Percentiles rank a stretch among this genome's conserved stretches.
These are phyloP conservation scores for Athrips mouffetella DNA, from an alignment of 2,888 invertebrate genomes.

Conservation along the genomic window DNA sequence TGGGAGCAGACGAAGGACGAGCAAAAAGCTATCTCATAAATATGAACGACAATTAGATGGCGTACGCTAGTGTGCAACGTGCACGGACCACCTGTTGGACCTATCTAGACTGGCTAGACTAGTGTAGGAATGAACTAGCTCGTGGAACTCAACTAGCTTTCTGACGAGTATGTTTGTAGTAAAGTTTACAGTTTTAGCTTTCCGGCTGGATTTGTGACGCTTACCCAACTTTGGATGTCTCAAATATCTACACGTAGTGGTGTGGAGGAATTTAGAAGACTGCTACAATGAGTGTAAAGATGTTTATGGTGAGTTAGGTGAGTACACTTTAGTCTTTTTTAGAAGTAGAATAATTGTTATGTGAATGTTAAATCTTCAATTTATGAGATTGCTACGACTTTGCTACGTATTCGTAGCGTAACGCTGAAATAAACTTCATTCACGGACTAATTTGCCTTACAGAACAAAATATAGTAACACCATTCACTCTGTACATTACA, in stretches of 20 bases:
- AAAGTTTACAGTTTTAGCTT: slow-evolving; percentile 2
- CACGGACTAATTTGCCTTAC: too few relatives aligned
- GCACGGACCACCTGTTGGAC: slow-evolving; percentile 48
- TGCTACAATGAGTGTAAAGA: not conserved
- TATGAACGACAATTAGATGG: slow-evolving; percentile 53
- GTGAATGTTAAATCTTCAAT: too few relatives aligned
- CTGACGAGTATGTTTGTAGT: slow-evolving; percentile 2
- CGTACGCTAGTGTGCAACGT: slow-evolving; percentile 33
- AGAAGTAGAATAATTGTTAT: too few relatives aligned
- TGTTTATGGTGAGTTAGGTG: not conserved
- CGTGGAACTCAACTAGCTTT: slow-evolving; percentile 16
- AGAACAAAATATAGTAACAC: too few relatives aligned
- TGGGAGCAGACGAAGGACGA: slow-evolving; percentile 33
- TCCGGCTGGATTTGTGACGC: slow-evolving; percentile 2
- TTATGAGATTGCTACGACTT: too few relatives aligned
- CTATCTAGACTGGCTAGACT: not conserved
- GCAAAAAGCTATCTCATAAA: slow-evolving; percentile 43
- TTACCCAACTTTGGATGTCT: slow-evolving; percentile 17
- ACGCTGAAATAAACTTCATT: too few relatives aligned
- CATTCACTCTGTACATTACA: not conserved
- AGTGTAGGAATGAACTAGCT: slow-evolving; percentile 13
- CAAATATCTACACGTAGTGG: not conserved
- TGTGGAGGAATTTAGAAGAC: not conserved
- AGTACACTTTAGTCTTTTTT: too few relatives aligned
- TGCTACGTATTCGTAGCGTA: too few relatives aligned